phyloP scores from a whole-genome alignment of 2,888 invertebrate genomes.

The Apomyelois bistriatella region DNA sequence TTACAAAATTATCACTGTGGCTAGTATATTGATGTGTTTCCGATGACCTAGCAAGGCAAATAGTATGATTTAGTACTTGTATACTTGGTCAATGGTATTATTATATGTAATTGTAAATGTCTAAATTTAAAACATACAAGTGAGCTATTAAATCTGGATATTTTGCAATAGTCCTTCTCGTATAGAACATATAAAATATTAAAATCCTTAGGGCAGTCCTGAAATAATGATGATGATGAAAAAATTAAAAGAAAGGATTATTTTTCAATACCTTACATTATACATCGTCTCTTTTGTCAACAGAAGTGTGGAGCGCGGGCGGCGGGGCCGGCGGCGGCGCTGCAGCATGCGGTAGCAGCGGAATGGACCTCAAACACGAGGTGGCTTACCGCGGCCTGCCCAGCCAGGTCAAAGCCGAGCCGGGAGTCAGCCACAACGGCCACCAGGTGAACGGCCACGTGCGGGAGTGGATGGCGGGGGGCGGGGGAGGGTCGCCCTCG shows the following conservation, averaged over 20 bases:
- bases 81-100: neutral
- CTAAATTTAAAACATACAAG: too few relatives aligned
- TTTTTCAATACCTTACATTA: too few relatives aligned
- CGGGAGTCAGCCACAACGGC: constrained; percentile 75
- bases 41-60: constrained; percentile 1
- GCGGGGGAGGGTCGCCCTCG: constrained; percentile 81
- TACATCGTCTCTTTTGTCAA: constrained; percentile 27
- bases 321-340: constrained; percentile 72
- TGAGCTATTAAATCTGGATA: too few relatives aligned
- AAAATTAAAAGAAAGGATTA: too few relatives aligned
- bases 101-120: too few relatives aligned
- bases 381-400: constrained; percentile 79
- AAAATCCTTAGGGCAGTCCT: too few relatives aligned
- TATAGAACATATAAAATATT: too few relatives aligned
- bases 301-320: constrained; percentile 78
- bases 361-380: constrained; percentile 84
- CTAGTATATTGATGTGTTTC: neutral
- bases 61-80: neutral
- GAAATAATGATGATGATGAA: too few relatives aligned
- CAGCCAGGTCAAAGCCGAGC: constrained; percentile 74
- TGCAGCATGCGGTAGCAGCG: constrained; percentile 79
- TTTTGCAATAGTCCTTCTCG: too few relatives aligned
- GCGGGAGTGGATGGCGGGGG: constrained; percentile 77
- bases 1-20: neutral
- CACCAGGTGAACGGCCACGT: constrained; percentile 71